A percentile compares a stretch with the other conserved stretches of the same genome.
Evolutionary conservation across 37 sponge, comb jelly and placozoan species (phyloP).

Genomic region (Axinella damicornis): DNA sequence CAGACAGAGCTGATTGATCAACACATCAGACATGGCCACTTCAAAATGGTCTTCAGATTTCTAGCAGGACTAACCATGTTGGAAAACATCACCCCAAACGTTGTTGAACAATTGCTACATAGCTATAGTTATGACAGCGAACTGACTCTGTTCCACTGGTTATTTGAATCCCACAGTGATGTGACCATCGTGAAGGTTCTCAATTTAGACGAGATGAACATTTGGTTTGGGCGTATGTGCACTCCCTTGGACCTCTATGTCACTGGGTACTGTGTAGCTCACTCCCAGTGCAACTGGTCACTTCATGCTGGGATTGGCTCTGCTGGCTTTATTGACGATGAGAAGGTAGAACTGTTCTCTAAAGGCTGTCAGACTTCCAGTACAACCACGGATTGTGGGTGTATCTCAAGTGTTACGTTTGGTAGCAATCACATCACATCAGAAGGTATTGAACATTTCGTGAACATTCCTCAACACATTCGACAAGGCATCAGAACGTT

Average conservation of each 20-base stretch:
- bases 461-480: not conserved
- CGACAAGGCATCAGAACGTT: not conserved
- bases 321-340: not conserved
- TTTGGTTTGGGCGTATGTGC: not conserved
- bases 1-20: not conserved
- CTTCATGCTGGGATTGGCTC: not conserved
- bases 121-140: too few relatives aligned
- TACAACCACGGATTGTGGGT: not conserved
- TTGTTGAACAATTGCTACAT: too few relatives aligned
- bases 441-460: not conserved
- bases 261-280: too few relatives aligned
- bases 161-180: not conserved
- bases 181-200: not conserved
- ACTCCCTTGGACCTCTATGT: conserved; percentile 9
- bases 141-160: not conserved
- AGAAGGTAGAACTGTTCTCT: not conserved
- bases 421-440: not conserved
- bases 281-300: too few relatives aligned
- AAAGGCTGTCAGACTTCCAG: not conserved
- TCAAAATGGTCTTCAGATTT: too few relatives aligned
- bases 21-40: too few relatives aligned
- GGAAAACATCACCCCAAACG: too few relatives aligned
- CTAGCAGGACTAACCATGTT: too few relatives aligned
- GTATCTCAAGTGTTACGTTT: not conserved
- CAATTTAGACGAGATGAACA: not conserved